A percentile compares a stretch with the other conserved stretches of the same genome.
Conservation (phyloP, 2,113 vertebrate genomes). For the Chrysemys picta region DNA sequence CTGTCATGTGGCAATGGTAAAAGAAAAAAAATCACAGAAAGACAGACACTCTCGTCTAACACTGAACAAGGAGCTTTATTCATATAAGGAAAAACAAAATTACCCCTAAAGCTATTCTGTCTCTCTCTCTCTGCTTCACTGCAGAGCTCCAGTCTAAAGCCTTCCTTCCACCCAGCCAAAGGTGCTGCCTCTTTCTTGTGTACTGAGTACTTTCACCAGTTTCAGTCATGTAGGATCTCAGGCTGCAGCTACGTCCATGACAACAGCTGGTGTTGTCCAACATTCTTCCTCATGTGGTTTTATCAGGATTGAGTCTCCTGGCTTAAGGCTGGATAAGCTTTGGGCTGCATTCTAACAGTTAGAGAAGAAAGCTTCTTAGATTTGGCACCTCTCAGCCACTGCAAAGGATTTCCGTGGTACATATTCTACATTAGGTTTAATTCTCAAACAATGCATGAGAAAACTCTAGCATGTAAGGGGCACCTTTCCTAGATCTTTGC, state of each 20-base stretch:
- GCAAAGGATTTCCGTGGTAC: neutral
- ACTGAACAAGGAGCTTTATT: neutral
- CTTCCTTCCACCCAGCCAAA: neutral
- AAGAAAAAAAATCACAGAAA: neutral
- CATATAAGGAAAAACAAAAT: neutral
- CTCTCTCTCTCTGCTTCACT: neutral
- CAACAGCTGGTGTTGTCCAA: neutral
- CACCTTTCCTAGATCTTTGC: neutral
- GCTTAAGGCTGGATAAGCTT: neutral
- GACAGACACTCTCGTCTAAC: neutral
- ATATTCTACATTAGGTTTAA: neutral
- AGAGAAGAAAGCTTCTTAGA: neutral
- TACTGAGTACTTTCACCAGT: neutral
- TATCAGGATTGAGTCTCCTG: neutral
- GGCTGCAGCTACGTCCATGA: neutral
- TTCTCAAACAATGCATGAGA: neutral
- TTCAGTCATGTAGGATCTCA: neutral
- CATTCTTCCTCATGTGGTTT: neutral
- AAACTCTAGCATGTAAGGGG: neutral
- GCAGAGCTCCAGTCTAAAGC: neutral
- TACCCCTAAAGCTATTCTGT: neutral
- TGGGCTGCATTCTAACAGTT: neutral
- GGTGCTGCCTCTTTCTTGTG: neutral
- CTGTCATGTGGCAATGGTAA: neutral
- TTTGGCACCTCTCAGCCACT: neutral